phyloP scores from a whole-genome alignment of 2,888 invertebrate genomes.

The Lochmaea crataegi region DNA sequence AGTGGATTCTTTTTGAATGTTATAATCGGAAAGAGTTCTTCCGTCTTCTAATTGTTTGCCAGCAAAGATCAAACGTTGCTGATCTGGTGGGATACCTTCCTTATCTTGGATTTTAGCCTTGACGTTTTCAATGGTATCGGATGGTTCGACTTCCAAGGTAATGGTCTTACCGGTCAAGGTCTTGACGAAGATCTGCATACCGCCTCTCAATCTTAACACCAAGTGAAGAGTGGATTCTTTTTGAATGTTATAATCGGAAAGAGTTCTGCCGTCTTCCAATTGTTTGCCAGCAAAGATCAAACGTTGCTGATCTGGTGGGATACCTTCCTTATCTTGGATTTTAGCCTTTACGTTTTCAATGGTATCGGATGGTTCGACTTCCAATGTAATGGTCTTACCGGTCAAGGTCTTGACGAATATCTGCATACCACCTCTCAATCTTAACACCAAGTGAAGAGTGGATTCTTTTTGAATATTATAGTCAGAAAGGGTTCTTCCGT shows the following conservation, averaged over 20 bases:
- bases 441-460: slow-evolving; percentile 69
- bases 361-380: slow-evolving; percentile 73
- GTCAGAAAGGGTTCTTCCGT: slow-evolving; percentile 73
- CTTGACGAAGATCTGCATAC: too few relatives aligned
- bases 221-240: too few relatives aligned
- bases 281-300: slow-evolving; percentile 77
- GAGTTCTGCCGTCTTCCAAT: slow-evolving; percentile 76
- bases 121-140: too few relatives aligned
- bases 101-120: too few relatives aligned
- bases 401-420: slow-evolving; percentile 69
- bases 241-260: slow-evolving; percentile 70
- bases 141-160: too few relatives aligned
- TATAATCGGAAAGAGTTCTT: slow-evolving; percentile 66
- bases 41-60: too few relatives aligned
- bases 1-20: slow-evolving; percentile 73
- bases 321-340: slow-evolving; percentile 70
- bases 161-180: too few relatives aligned
- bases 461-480: slow-evolving; percentile 77
- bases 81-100: too few relatives aligned
- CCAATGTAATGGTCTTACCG: slow-evolving; percentile 71
- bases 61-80: too few relatives aligned
- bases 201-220: too few relatives aligned
- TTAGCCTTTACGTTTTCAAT: slow-evolving; percentile 75
- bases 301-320: slow-evolving; percentile 72
- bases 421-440: slow-evolving; percentile 76